A percentile compares a stretch with the other conserved stretches of the same genome.
phyloP scores from a whole-genome alignment of 2,888 invertebrate genomes.

The Sipha maydis region DNA sequence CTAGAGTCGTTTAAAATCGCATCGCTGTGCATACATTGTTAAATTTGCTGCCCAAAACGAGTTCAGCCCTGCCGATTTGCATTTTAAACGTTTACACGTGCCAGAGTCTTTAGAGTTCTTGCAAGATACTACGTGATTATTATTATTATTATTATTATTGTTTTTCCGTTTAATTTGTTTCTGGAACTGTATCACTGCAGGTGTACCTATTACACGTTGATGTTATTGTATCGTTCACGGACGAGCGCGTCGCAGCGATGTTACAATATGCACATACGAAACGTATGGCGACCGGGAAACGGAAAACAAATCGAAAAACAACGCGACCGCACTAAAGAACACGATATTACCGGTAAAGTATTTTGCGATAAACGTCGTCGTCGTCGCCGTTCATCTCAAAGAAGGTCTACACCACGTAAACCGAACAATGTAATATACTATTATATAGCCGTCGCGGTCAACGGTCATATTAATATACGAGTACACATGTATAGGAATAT shows the following conservation, averaged over 20 bases:
- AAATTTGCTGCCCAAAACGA: too few relatives aligned
- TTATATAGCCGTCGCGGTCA: neutral
- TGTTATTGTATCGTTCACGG: neutral
- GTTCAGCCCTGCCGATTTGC: too few relatives aligned
- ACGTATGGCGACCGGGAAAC: neutral
- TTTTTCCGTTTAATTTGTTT: too few relatives aligned
- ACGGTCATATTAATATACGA: neutral
- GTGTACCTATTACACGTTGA: too few relatives aligned
- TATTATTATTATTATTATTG: too few relatives aligned
- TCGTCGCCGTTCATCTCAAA: neutral
- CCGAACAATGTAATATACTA: neutral
- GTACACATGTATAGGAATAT: too few relatives aligned
- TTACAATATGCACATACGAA: neutral
- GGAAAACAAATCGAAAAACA: neutral
- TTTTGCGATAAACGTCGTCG: neutral
- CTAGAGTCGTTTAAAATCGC: too few relatives aligned
- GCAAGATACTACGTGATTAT: neutral
- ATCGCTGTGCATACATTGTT: too few relatives aligned
- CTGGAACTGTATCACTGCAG: too few relatives aligned
- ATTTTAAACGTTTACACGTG: neutral
- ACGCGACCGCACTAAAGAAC: neutral
- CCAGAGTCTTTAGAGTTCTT: neutral
- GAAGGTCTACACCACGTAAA: neutral
- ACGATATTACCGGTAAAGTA: neutral
- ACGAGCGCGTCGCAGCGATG: neutral